Evolutionary conservation across 2,113 vertebrate species (phyloP), one percentile per base, ranked within the genome.

Genomic region (Microtus ochrogaster): DNA sequence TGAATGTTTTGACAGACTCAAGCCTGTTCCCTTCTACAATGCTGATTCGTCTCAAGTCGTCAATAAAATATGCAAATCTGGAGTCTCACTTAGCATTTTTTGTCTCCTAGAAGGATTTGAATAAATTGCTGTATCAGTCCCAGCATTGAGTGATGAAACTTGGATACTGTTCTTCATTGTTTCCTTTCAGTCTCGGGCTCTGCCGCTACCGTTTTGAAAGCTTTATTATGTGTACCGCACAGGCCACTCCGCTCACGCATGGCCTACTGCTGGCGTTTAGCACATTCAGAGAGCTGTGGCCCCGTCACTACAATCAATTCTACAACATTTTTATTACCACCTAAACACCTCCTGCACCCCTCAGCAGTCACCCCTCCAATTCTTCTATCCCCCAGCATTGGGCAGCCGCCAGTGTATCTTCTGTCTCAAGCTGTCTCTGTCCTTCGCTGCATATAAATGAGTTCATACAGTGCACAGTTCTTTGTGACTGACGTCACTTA

Each of bases 181-280:
- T 95, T 89, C 28, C 39, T 94, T 89, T 90, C 49, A 47, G 16
- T 63, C n/a, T 77, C 65, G 68, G 2, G 94, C 96, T 72, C n/a
- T 95, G 33, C 78, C 94, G 92, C 84, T 97, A 94, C 92, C 33
- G 28, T 81, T 82, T 89, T 83, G 92, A 92, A 24, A 87, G 19
- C 7, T 84, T 83, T 85, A 39, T 89, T 17, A 89, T 89, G 28
- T 85, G 33, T 73, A 55, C 81, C 39, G 88, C 52, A 91, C 7
- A 63, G 68, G 47, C 49, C 68, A 41, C 36, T 44, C 1, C 61
- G 7, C 92, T 95, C 30, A 89, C 14, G 41, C 79, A 83, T 76
- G 86, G 30, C 76, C 7, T 92, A 78, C 12, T 81, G 0, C 66
- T 96, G 58, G 9, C 63, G 41, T 84, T 44, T 52, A 55, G 30